phyloP scores from a whole-genome alignment of 2,888 invertebrate species.

The Hydropsyche betteni region DNA sequence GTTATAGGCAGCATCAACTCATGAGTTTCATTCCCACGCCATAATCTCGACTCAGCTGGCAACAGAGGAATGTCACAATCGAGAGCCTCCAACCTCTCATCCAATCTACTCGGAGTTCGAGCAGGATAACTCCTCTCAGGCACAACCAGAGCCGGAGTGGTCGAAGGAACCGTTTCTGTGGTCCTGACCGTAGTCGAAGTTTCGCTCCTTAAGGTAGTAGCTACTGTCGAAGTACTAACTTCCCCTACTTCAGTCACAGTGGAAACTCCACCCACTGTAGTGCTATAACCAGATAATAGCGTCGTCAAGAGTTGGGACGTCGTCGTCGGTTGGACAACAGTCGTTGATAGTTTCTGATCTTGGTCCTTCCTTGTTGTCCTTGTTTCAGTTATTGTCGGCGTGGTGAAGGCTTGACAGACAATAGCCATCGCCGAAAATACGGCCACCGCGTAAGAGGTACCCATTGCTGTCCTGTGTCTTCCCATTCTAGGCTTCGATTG shows the following conservation, averaged over 20 bases:
- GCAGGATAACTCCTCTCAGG: constrained; percentile 51
- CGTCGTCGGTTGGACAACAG: constrained; percentile 57
- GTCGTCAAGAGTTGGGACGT: constrained; percentile 61
- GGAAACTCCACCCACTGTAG: constrained; percentile 52
- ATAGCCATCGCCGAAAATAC: constrained; percentile 42
- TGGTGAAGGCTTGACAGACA: constrained; percentile 44
- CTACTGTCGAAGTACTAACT: not conserved
- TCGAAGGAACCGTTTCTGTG: not conserved
- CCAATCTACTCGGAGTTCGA: constrained; percentile 65
- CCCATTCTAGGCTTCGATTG: not conserved
- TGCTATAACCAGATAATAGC: too few species aligned
- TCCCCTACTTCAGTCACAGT: not conserved
- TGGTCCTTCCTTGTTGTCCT: constrained; percentile 35
- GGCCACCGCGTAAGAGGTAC: constrained; percentile 40
- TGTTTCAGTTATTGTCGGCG: constrained; percentile 25
- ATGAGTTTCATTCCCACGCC: constrained; percentile 78
- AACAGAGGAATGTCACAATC: constrained; percentile 74
- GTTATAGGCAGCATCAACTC: constrained; percentile 73
- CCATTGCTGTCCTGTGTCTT: constrained; percentile 35
- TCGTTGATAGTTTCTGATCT: constrained; percentile 56
- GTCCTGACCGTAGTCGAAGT: not conserved
- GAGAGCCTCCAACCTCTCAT: constrained; percentile 71
- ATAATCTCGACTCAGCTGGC: constrained; percentile 72
- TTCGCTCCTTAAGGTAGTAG: not conserved
- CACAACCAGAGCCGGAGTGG: constrained; percentile 4